A percentile compares a stretch with the other conserved stretches of the same genome.
These are phyloP conservation scores for Congeria kusceri DNA, from an alignment of 2,888 invertebrate genomes.

Conservation along the genomic window DNA sequence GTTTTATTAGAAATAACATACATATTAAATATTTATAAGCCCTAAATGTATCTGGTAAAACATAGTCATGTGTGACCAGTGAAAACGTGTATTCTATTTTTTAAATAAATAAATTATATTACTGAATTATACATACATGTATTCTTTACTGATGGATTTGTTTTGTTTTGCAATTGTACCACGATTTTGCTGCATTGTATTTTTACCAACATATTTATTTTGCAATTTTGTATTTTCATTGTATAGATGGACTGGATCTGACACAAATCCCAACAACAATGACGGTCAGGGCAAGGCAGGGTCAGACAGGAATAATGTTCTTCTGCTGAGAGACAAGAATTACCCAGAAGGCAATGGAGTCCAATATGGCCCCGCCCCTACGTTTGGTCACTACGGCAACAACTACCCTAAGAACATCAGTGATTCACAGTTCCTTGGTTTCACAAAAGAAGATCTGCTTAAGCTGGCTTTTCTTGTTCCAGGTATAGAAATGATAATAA, in stretches of 20 bases:
- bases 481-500: conserved; percentile 58
- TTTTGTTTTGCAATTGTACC: no score
- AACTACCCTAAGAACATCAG: conserved; percentile 79
- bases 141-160: no score
- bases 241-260: conserved; percentile 85
- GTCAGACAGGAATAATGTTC: conserved; percentile 84
- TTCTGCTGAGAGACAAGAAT: conserved; percentile 74
- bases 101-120: no score
- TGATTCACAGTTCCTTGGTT: conserved; percentile 78
- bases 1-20: no score
- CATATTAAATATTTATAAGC: no score
- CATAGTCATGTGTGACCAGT: no score
- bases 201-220: no score
- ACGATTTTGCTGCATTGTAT: no score
- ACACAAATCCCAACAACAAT: conserved; percentile 83
- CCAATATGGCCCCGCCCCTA: conserved; percentile 65
- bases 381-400: conserved; percentile 82
- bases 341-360: conserved; percentile 78
- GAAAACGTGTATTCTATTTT: no score
- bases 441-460: conserved; percentile 70
- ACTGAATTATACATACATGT: no score
- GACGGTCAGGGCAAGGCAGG: conserved; percentile 84
- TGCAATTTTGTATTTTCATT: no score
- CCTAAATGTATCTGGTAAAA: no score
- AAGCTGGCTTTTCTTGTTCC: conserved; percentile 80